phyloP scores from a whole-genome alignment of 1,140 invertebrate genomes.

The Musca domestica region DNA sequence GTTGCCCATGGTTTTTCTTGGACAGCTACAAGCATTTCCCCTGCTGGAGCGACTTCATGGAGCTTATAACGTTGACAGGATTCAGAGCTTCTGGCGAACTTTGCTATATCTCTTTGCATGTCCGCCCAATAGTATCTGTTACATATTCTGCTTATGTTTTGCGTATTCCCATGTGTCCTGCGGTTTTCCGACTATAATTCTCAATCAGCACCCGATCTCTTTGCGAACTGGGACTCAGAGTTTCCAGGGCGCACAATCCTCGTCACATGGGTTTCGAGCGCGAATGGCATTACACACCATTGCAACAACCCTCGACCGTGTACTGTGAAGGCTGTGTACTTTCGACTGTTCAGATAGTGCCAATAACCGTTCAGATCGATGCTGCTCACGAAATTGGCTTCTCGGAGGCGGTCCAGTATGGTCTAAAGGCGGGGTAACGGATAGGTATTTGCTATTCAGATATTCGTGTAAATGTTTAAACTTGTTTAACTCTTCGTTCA shows the following conservation, averaged over 20 bases:
- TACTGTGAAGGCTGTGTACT: slow-evolving; percentile 55
- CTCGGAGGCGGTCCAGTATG: slow-evolving; percentile 43
- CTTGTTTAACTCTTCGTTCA: no score
- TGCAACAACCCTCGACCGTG: slow-evolving; percentile 49
- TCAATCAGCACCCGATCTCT: no score
- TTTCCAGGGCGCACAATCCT: no score
- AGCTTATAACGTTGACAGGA: background rate
- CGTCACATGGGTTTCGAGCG: slow-evolving; percentile 45
- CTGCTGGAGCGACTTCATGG: no score
- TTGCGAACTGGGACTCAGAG: no score
- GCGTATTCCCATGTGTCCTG: background rate
- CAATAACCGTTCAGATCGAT: slow-evolving; percentile 54
- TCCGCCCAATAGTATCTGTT: background rate
- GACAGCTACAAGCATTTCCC: no score
- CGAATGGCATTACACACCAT: slow-evolving; percentile 54
- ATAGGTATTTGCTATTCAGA: slow-evolving; percentile 48
- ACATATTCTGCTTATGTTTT: background rate
- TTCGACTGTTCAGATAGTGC: slow-evolving; percentile 39
- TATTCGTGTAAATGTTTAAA: no score
- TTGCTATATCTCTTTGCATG: background rate
- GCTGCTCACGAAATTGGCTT: slow-evolving; percentile 41
- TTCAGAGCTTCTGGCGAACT: background rate
- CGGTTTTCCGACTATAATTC: background rate
- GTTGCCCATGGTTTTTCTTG: no score
- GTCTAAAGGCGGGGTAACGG: slow-evolving; percentile 55